A percentile compares a stretch with the other conserved stretches of the same genome.
Conservation (phyloP, 2,113 vertebrate species). For the Hyla sarda region DNA sequence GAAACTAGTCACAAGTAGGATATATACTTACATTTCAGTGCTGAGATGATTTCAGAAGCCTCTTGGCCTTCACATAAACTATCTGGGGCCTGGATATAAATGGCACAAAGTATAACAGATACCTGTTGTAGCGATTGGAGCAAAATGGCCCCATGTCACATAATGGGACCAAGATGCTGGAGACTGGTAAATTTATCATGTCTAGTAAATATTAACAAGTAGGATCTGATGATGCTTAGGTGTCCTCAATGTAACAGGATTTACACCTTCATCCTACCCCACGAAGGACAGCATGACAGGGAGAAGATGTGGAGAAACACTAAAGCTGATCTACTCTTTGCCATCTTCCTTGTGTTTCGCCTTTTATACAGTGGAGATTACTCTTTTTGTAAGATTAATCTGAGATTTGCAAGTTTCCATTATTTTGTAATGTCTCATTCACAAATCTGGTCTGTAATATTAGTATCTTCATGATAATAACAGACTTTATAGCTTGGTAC, state of each 20-base stretch:
- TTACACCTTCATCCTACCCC: neutral
- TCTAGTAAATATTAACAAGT: neutral
- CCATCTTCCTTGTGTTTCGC: neutral
- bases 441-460: constrained; percentile 4
- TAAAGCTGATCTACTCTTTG: constrained; percentile 1
- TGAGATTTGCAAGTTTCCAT: neutral
- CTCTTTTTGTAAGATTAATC: constrained; percentile 6
- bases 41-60: neutral
- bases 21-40: neutral
- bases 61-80: neutral
- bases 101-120: too few species aligned
- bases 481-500: constrained; percentile 14
- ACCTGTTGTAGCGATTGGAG: neutral
- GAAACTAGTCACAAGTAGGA: neutral
- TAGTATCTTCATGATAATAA: constrained; percentile 7
- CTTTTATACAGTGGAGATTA: neutral
- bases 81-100: neutral
- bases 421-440: constrained; percentile 10
- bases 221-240: neutral
- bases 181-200: neutral
- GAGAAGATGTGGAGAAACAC: neutral
- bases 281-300: neutral
- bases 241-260: neutral
- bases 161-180: neutral
- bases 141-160: neutral